Evolutionary conservation across 1,140 invertebrate species (phyloP).

Genomic region (Lepidotrigona ventralis): DNA sequence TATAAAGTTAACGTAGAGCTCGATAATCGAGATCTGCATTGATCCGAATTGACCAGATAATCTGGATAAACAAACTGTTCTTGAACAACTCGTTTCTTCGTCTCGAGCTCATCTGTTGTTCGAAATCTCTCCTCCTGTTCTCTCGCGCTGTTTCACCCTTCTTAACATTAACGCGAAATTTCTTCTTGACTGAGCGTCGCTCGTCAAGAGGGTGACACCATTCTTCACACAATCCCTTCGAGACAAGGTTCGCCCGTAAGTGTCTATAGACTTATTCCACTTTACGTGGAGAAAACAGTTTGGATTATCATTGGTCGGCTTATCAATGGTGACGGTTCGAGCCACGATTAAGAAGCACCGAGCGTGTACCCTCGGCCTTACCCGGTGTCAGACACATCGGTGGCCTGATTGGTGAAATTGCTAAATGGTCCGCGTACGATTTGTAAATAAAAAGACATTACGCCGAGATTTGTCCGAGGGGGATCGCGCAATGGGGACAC

Average conservation of each 20-base stretch:
- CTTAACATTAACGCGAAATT: neutral
- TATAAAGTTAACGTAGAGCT: neutral
- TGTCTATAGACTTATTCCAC: neutral
- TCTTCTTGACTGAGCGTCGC: too few species aligned
- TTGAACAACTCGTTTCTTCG: too few species aligned
- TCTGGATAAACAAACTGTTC: neutral
- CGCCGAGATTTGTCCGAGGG: neutral
- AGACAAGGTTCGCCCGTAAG: neutral
- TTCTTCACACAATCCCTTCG: too few species aligned
- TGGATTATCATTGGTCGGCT: neutral
- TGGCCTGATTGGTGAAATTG: constrained; percentile 16
- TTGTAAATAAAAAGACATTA: constrained; percentile 43
- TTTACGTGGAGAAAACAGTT: neutral
- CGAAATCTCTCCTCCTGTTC: neutral
- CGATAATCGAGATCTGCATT: neutral
- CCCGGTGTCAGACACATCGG: neutral
- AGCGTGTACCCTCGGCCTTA: neutral
- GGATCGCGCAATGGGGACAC: constrained; percentile 33
- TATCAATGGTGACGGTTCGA: neutral
- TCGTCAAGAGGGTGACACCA: neutral
- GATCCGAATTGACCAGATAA: neutral
- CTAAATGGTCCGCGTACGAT: constrained; percentile 2
- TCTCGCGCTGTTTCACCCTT: neutral
- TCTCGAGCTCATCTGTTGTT: too few species aligned
- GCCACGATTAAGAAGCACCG: neutral